Percentiles rank a stretch among this genome's conserved stretches.
phyloP scores from a whole-genome alignment of 2,797 vertebrate genomes.

The Chelon auratus region DNA sequence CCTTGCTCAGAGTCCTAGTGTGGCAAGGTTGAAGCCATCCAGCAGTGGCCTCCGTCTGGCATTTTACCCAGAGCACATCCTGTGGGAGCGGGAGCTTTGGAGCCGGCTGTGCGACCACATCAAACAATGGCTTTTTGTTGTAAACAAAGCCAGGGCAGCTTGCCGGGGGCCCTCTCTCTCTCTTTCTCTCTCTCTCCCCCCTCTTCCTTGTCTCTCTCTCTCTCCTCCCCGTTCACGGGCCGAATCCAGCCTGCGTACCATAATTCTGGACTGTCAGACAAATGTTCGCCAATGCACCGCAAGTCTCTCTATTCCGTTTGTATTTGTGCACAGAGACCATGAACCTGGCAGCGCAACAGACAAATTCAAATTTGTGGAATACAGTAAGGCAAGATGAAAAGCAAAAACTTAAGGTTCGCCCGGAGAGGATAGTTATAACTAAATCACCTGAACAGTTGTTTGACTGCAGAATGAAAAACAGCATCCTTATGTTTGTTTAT shows the following conservation, averaged over 20 bases:
- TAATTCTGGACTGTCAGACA: slow-evolving; percentile 78
- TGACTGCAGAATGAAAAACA: slow-evolving; percentile 52
- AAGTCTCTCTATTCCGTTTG: slow-evolving; percentile 66
- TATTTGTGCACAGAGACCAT: slow-evolving; percentile 73
- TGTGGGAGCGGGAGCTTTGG: slow-evolving; percentile 86
- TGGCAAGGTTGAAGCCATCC: slow-evolving; percentile 79
- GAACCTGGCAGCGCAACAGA: slow-evolving; percentile 72
- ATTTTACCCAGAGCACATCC: slow-evolving; percentile 87
- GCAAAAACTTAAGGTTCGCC: slow-evolving; percentile 61
- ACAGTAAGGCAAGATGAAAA: slow-evolving; percentile 61
- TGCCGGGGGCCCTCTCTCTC: slow-evolving; percentile 79
- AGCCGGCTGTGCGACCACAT: slow-evolving; percentile 84
- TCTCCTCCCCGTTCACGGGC: slow-evolving; percentile 55
- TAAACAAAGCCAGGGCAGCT: slow-evolving; percentile 89
- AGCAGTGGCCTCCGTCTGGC: slow-evolving; percentile 84
- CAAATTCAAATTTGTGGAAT: slow-evolving; percentile 67
- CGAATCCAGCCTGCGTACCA: slow-evolving; percentile 70
- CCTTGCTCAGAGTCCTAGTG: slow-evolving; percentile 65
- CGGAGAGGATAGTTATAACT: slow-evolving; percentile 60
- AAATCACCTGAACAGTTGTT: slow-evolving; percentile 74
- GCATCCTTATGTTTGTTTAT: slow-evolving; percentile 68
- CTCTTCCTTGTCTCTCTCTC: slow-evolving; percentile 56
- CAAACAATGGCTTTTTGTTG: slow-evolving; percentile 89
- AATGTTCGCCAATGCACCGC: slow-evolving; percentile 70
- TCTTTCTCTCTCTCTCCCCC: slow-evolving; percentile 59